Evolutionary conservation across 53 echinoderm and acorn worm genomes (phyloP).

Genomic region (Zoroaster sp.): DNA sequence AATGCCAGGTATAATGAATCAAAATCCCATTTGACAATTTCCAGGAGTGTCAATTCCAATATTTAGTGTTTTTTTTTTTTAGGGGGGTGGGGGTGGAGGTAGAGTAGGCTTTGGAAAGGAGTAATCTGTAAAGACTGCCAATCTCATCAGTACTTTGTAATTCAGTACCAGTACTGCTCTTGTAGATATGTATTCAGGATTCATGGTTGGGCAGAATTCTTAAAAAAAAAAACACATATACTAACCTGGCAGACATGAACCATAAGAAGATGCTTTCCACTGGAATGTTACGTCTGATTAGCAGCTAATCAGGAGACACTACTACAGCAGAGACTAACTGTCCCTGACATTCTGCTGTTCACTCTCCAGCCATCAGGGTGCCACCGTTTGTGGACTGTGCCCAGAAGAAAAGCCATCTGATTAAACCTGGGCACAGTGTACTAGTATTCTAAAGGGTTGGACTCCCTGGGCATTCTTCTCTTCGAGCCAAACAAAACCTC

Average conservation of each 20-base stretch:
- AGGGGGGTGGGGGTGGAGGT: too few species aligned
- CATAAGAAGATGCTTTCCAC: not conserved
- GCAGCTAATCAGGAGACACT: not conserved
- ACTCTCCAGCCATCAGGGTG: constrained; percentile 38
- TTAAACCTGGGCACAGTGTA: not conserved
- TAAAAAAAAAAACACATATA: not conserved
- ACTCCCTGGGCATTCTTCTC: constrained; percentile 16
- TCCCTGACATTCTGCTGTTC: not conserved
- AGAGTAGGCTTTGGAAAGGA: not conserved
- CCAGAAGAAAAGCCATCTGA: constrained; percentile 31
- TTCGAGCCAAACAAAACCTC: constrained; percentile 31
- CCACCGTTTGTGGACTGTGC: constrained; percentile 37
- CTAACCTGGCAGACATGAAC: not conserved
- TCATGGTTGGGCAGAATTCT: too few species aligned
- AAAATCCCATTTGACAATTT: constrained; percentile 17
- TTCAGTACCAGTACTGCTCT: not conserved
- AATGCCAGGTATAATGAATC: constrained; percentile 39
- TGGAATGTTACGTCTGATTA: not conserved
- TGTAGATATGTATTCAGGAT: not conserved
- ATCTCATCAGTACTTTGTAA: constrained; percentile 31
- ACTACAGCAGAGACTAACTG: not conserved
- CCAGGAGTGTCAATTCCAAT: constrained; percentile 1
- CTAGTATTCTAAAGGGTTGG: not conserved
- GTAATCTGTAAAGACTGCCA: constrained; percentile 1
- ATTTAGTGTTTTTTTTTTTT: too few species aligned